phyloP scores from a whole-genome alignment of 2,797 vertebrate species.

The Nothura maculosa region DNA sequence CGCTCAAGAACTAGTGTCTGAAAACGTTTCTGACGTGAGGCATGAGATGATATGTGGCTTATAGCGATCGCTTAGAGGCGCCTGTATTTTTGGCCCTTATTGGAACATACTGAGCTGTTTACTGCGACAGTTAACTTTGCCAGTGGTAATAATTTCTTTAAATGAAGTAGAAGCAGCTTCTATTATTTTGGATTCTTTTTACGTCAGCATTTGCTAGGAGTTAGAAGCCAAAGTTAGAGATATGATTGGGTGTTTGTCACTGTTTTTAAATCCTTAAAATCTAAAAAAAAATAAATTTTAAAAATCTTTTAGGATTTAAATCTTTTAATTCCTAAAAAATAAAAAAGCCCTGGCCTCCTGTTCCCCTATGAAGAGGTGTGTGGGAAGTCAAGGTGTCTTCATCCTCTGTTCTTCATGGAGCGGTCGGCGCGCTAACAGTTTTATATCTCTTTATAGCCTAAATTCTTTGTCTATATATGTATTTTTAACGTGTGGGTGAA shows the following conservation, averaged over 20 bases:
- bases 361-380: not conserved
- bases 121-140: not conserved
- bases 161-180: not conserved
- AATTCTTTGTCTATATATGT: not conserved
- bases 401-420: not conserved
- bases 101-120: not conserved
- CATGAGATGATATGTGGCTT: not conserved
- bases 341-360: not conserved
- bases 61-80: not conserved
- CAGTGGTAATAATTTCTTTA: not conserved
- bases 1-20: not conserved
- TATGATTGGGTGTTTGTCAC: not conserved
- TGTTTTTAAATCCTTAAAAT: not conserved
- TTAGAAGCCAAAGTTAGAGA: slow-evolving; percentile 1
- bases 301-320: too few species aligned
- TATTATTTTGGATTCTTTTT: not conserved
- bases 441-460: not conserved
- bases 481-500: too few species aligned
- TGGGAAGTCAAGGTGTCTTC: slow-evolving; percentile 9
- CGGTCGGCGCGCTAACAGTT: not conserved
- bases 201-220: not conserved
- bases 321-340: not conserved
- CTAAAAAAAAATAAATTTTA: not conserved
- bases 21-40: not conserved
- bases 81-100: not conserved